A percentile compares a stretch with the other conserved stretches of the same genome.
Conservation (phyloP, 2,113 vertebrate species). For the Brachionichthys hirsutus region DNA sequence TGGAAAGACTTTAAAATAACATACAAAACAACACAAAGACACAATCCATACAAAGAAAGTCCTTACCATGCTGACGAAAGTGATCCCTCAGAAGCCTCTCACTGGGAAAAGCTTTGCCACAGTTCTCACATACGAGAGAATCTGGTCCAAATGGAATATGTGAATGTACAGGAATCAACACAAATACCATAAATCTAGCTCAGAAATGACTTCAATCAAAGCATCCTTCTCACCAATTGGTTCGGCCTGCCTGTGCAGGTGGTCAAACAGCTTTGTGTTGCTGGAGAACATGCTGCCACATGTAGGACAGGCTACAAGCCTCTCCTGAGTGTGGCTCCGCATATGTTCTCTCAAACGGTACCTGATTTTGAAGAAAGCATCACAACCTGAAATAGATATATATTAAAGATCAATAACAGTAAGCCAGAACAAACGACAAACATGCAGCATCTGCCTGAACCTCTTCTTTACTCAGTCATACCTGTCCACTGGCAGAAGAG, state of each 20-base stretch:
- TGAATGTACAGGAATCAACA: neutral
- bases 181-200: neutral
- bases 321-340: constrained; percentile 74
- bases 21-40: no score
- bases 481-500: constrained; percentile 79
- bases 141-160: constrained; percentile 52
- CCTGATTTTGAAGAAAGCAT: constrained; percentile 74
- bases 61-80: constrained; percentile 66
- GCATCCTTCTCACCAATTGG: constrained; percentile 67
- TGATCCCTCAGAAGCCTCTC: constrained; percentile 77
- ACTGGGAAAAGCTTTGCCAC: constrained; percentile 76
- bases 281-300: constrained; percentile 79
- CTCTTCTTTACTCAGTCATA: constrained; percentile 4
- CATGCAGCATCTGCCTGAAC: neutral
- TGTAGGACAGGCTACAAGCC: constrained; percentile 73
- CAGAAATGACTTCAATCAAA: neutral
- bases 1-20: neutral
- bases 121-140: constrained; percentile 76
- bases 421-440: neutral
- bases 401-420: neutral
- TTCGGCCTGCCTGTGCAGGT: constrained; percentile 74
- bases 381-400: constrained; percentile 58
- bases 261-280: constrained; percentile 79
- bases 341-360: constrained; percentile 74
- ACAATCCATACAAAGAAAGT: neutral